Conservation (phyloP, 2,797 vertebrate genomes). For the Threskiornis aethiopicus region DNA sequence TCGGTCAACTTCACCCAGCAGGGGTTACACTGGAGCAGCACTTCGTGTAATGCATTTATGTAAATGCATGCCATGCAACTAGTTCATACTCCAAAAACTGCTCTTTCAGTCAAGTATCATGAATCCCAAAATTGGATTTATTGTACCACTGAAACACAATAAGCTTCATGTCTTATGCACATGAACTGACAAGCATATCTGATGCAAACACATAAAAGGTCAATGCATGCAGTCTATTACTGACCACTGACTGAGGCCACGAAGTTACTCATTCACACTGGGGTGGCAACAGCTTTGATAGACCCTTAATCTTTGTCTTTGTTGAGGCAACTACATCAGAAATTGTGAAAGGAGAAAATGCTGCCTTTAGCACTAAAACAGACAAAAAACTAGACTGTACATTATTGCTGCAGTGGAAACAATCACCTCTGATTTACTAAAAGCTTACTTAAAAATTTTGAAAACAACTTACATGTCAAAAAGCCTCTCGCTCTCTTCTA, state of each 20-base stretch:
- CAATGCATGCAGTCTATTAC: background rate
- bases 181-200: background rate
- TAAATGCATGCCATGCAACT: background rate
- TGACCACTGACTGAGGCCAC: background rate
- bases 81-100: background rate
- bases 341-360: background rate
- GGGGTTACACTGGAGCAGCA: background rate
- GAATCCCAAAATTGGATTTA: background rate
- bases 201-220: background rate
- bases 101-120: background rate
- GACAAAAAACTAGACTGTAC: background rate
- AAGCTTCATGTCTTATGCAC: background rate
- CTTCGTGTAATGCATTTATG: background rate
- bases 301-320: background rate
- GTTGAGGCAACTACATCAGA: background rate
- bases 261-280: background rate
- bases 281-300: background rate
- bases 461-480: background rate
- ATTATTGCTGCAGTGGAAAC: background rate
- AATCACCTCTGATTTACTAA: background rate
- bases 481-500: background rate
- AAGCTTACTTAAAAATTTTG: background rate
- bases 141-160: background rate
- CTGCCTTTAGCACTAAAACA: background rate
- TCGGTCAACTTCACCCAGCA: background rate